Percentiles rank a stretch among this genome's conserved stretches.
These are phyloP conservation scores for Dinocampus coccinellae DNA, from an alignment of 2,888 invertebrate species.

Conservation along the genomic window DNA sequence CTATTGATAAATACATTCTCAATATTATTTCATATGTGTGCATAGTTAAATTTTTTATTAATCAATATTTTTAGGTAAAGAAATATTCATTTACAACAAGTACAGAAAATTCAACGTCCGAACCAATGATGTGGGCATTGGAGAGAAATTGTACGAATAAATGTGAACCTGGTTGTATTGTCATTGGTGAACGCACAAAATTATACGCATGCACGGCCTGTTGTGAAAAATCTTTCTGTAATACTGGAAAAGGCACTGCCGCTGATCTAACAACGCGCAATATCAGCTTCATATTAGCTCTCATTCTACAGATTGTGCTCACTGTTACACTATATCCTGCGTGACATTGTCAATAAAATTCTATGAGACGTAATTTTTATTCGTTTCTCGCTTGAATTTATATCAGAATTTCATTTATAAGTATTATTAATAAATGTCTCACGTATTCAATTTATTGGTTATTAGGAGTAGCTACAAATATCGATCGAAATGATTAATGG, in stretches of 20 bases:
- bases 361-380: neutral
- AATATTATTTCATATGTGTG: no score
- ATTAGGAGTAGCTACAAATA: neutral
- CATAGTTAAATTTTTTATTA: no score
- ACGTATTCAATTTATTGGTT: neutral
- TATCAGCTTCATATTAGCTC: slow-evolving; percentile 58
- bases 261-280: slow-evolving; percentile 52
- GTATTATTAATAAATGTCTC: neutral
- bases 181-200: slow-evolving; percentile 90
- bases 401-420: neutral
- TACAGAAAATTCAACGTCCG: slow-evolving; percentile 83
- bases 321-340: slow-evolving; percentile 63
- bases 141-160: slow-evolving; percentile 86
- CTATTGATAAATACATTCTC: slow-evolving; percentile 6
- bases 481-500: neutral
- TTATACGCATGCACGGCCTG: slow-evolving; percentile 90
- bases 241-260: slow-evolving; percentile 75
- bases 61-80: slow-evolving; percentile 79
- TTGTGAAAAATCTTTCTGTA: slow-evolving; percentile 84
- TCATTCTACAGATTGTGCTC: slow-evolving; percentile 58
- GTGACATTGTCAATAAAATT: slow-evolving; percentile 56
- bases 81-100: slow-evolving; percentile 87
- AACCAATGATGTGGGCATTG: slow-evolving; percentile 83
- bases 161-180: slow-evolving; percentile 90
- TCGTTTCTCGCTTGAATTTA: slow-evolving; percentile 4